Evolutionary conservation across 2,797 vertebrate genomes (phyloP).

Genomic region (Centropyge bicolor): DNA sequence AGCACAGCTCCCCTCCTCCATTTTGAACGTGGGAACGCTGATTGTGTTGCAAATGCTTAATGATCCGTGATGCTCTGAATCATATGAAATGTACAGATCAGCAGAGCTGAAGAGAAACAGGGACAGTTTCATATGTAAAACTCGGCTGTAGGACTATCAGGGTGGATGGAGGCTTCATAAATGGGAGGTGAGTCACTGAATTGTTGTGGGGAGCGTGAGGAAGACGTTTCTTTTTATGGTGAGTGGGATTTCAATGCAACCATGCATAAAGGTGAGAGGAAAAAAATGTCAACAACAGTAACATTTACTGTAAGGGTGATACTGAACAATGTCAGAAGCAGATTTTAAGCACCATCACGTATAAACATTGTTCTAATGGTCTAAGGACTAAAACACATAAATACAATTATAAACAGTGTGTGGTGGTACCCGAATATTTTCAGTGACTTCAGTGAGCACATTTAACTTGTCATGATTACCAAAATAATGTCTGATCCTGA

Average conservation of each 20-base stretch:
- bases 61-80: conserved; percentile 53
- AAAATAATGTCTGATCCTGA: neutral
- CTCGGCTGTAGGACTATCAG: conserved; percentile 19
- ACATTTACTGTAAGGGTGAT: conserved; percentile 33
- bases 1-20: conserved; percentile 67
- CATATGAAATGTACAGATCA: conserved; percentile 49
- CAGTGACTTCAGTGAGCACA: neutral
- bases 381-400: conserved; percentile 1
- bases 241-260: conserved; percentile 43
- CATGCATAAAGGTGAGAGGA: conserved; percentile 41
- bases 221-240: conserved; percentile 40
- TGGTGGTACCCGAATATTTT: neutral
- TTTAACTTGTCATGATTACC: neutral
- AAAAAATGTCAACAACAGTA: conserved; percentile 36
- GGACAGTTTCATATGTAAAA: conserved; percentile 20
- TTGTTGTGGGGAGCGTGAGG: conserved; percentile 41
- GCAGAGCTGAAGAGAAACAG: conserved; percentile 32
- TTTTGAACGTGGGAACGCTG: conserved; percentile 62
- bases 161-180: conserved; percentile 35
- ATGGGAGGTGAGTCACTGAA: conserved; percentile 54
- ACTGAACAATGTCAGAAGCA: neutral
- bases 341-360: neutral
- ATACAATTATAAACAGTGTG: neutral
- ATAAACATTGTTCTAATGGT: neutral
- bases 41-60: conserved; percentile 67